Evolutionary conservation across 2,113 vertebrate genomes (phyloP).

Genomic region (Zosterops lateralis): DNA sequence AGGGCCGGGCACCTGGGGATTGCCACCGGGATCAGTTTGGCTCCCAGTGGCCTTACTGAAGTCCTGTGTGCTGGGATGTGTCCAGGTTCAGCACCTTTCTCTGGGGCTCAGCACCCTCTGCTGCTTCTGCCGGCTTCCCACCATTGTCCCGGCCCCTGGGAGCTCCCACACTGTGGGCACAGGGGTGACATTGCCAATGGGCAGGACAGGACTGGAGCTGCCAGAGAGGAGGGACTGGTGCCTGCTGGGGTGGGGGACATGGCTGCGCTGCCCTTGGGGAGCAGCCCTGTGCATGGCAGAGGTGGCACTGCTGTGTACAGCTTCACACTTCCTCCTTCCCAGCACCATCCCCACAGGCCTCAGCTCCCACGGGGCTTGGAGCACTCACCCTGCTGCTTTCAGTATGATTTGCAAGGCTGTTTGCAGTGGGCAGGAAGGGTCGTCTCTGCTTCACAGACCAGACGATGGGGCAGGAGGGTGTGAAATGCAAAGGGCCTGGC

Average conservation of each 20-base stretch:
- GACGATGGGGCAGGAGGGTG: not conserved
- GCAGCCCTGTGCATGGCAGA: accelerated
- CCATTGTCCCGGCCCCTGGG: no score
- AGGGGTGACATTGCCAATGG: accelerated
- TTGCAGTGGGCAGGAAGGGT: accelerated
- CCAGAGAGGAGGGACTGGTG: accelerated
- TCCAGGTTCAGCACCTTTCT: not conserved
- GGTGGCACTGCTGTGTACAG: not conserved
- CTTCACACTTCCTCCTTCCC: not conserved
- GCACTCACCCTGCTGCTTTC: not conserved
- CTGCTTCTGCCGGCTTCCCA: not conserved
- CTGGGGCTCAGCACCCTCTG: accelerated
- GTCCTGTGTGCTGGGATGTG: accelerated
- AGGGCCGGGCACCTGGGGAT: accelerated
- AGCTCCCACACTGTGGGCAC: not conserved
- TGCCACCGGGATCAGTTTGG: accelerated
- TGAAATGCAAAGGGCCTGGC: not conserved
- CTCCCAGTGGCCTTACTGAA: accelerated
- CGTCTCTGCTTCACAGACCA: not conserved
- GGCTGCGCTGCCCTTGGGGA: accelerated
- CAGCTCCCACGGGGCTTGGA: not conserved
- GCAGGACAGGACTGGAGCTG: not conserved
- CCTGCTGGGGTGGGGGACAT: accelerated
- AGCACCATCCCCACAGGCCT: accelerated
- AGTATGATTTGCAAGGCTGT: not conserved